phyloP scores from a whole-genome alignment of 2,888 invertebrate genomes.

The Embidobia sp. region DNA sequence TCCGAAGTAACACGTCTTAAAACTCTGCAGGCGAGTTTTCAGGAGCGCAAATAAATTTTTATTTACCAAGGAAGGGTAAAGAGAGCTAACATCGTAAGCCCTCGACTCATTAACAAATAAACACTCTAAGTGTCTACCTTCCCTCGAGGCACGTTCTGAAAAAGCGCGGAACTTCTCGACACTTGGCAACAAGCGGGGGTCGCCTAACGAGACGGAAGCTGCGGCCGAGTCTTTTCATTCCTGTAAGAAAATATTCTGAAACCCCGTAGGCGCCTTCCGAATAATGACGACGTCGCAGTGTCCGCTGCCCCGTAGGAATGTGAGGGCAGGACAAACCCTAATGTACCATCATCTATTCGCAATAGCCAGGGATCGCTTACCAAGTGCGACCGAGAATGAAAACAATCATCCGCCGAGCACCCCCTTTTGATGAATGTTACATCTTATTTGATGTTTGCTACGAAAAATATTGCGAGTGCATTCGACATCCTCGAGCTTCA shows the following conservation, averaged over 20 bases:
- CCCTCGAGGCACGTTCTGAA: slow-evolving; percentile 7
- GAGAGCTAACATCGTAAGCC: slow-evolving; percentile 21
- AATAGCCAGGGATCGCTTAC: slow-evolving; percentile 36
- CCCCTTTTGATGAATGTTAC: slow-evolving; percentile 59
- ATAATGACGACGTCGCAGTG: slow-evolving; percentile 53
- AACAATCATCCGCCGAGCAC: slow-evolving; percentile 50
- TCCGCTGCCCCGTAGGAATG: slow-evolving; percentile 48
- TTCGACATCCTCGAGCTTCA: slow-evolving; percentile 13
- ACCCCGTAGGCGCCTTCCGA: slow-evolving; percentile 57
- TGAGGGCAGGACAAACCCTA: slow-evolving; percentile 27
- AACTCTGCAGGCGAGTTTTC: background rate
- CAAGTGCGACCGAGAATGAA: slow-evolving; percentile 33
- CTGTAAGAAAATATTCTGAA: slow-evolving; percentile 66
- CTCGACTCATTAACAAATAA: slow-evolving; percentile 59
- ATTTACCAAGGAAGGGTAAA: slow-evolving; percentile 4
- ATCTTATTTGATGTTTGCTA: slow-evolving; percentile 50
- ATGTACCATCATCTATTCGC: slow-evolving; percentile 48
- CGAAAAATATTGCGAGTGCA: slow-evolving; percentile 38
- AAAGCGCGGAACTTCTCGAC: slow-evolving; percentile 42
- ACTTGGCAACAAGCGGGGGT: slow-evolving; percentile 51
- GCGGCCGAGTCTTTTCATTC: slow-evolving; percentile 59
- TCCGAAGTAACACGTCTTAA: no score
- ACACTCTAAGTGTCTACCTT: slow-evolving; percentile 37
- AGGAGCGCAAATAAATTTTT: background rate
- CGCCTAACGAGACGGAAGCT: slow-evolving; percentile 66